phyloP scores from a whole-genome alignment of 2,797 vertebrate genomes.

The Cryptoblepharus egeriae region DNA sequence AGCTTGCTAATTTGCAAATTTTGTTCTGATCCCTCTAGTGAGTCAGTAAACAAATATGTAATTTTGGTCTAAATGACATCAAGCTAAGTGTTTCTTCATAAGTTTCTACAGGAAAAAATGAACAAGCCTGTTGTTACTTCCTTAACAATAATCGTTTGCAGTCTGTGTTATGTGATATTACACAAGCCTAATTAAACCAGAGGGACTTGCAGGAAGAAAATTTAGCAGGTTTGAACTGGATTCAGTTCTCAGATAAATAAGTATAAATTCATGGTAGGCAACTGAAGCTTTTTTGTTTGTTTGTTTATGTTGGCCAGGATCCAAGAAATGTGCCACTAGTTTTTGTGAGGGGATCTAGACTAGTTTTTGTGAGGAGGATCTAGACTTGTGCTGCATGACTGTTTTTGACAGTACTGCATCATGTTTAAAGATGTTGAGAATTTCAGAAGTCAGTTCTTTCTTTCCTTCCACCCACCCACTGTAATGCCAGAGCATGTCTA shows the following conservation, averaged over 20 bases:
- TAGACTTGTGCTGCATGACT: not conserved
- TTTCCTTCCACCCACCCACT: too few species aligned
- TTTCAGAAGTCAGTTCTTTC: not conserved
- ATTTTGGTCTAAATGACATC: slow-evolving; percentile 33
- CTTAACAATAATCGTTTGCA: slow-evolving; percentile 31
- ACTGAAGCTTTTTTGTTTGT: slow-evolving; percentile 4
- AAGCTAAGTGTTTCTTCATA: slow-evolving; percentile 21
- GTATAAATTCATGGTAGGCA: slow-evolving; percentile 13
- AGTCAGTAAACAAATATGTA: slow-evolving; percentile 25
- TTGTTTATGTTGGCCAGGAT: slow-evolving; percentile 3
- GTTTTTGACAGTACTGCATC: not conserved
- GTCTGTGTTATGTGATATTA: slow-evolving; percentile 26
- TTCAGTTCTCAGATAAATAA: slow-evolving; percentile 16
- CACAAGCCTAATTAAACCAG: slow-evolving; percentile 28
- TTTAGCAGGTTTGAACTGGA: slow-evolving; percentile 16
- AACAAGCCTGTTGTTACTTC: slow-evolving; percentile 13
- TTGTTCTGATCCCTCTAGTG: slow-evolving; percentile 10
- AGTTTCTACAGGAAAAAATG: slow-evolving; percentile 12
- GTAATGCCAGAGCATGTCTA: too few species aligned
- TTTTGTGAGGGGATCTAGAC: not conserved
- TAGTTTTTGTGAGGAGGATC: not conserved
- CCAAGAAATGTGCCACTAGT: not conserved
- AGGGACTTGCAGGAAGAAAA: slow-evolving; percentile 13
- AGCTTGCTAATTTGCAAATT: slow-evolving; percentile 1
- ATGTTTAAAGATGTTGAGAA: not conserved